phyloP scores from a whole-genome alignment of 2,797 vertebrate genomes.

The Silurus aristotelis region DNA sequence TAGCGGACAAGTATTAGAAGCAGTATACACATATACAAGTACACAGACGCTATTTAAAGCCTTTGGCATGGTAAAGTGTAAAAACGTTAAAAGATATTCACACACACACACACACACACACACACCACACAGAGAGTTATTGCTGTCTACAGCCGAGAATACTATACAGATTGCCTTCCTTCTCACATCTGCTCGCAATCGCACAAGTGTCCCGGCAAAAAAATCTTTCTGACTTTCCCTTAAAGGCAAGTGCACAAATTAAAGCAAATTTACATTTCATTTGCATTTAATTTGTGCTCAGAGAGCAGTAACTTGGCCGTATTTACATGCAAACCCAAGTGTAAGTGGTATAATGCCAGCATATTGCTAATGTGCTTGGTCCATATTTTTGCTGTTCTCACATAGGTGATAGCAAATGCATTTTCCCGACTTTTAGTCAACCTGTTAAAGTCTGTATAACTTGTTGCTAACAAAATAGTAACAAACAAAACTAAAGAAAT shows the following conservation, averaged over 20 bases:
- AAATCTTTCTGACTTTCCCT: neutral
- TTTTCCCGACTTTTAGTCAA: neutral
- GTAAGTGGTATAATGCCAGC: neutral
- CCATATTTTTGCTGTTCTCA: neutral
- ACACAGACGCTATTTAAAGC: neutral
- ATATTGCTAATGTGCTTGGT: neutral
- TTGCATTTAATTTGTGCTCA: conserved; percentile 15
- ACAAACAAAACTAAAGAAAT: neutral
- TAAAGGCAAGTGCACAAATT: conserved; percentile 20
- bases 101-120: neutral
- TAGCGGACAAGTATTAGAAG: conserved; percentile 53
- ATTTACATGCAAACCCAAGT: conserved; percentile 1
- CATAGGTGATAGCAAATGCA: neutral
- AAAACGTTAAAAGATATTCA: neutral
- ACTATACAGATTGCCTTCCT: conserved; percentile 3
- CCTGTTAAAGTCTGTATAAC: neutral
- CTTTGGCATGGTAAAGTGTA: neutral
- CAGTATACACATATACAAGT: neutral
- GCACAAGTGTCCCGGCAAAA: neutral
- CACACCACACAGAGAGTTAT: neutral
- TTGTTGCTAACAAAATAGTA: neutral
- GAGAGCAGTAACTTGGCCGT: neutral
- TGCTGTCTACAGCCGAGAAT: conserved; percentile 1
- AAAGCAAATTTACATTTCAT: conserved; percentile 1
- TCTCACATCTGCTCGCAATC: conserved; percentile 10